Conservation (phyloP, 1,140 invertebrate species). For the Zeugodacus cucurbitae region DNA sequence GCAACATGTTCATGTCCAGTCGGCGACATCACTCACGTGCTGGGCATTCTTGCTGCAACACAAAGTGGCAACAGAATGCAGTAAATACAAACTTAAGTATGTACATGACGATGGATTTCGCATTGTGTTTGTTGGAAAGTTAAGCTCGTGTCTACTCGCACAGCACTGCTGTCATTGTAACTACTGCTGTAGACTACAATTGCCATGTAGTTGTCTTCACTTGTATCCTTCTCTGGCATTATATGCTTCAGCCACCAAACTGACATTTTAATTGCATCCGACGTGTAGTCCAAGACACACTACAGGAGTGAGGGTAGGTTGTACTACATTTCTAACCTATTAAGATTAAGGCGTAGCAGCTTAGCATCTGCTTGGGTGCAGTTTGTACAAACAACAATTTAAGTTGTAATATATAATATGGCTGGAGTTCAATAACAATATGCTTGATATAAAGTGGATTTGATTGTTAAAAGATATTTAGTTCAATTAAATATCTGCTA, state of each 20-base stretch:
- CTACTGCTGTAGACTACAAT: neutral
- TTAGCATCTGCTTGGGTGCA: neutral
- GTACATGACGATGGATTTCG: too few relatives aligned
- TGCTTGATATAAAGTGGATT: too few relatives aligned
- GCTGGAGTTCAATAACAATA: too few relatives aligned
- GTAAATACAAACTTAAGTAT: neutral
- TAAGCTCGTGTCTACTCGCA: neutral
- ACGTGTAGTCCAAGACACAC: neutral
- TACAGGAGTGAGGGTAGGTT: neutral
- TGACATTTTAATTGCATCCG: conserved; percentile 9
- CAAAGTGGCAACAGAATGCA: neutral
- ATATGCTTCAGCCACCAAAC: neutral
- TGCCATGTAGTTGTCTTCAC: neutral
- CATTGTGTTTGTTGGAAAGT: neutral
- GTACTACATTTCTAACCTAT: neutral
- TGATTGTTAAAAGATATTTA: too few relatives aligned
- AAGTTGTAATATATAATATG: neutral
- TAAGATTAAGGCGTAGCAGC: neutral
- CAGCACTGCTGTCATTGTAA: too few relatives aligned
- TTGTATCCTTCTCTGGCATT: neutral
- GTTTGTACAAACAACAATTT: neutral
- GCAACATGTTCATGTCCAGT: neutral
- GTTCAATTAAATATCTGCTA: too few relatives aligned
- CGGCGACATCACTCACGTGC: neutral
- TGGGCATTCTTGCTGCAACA: neutral